Evolutionary conservation across 2,888 invertebrate genomes (phyloP), one percentile per base, ranked within the genome.

Genomic region (Anagyrus pseudococci): DNA sequence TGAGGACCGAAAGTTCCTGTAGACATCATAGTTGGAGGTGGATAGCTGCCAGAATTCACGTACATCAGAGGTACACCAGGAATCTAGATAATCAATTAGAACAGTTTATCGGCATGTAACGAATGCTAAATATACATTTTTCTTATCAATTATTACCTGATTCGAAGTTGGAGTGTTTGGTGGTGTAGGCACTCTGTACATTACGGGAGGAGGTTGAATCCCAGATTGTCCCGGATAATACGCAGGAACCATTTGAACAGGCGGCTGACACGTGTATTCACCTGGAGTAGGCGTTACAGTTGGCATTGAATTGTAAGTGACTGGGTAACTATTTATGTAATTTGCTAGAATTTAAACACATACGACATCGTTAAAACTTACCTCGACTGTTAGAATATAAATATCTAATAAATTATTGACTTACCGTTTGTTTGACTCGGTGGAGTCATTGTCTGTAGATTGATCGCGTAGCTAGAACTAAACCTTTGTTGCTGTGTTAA

Each of bases 141-240:
- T 43, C 43, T 43, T n/a, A 43, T n/a, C 15, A 22, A 25, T 48
- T 8, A 4, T 53, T 62, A 77, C 78, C 73, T 80, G 79, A 73
- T 72, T 77, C 13, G 78, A 75, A 29, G 77, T 78, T 40, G 79
- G 79, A 13, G 80, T 79, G 49, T 75, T 79, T 13, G 80, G 79
- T 33, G 80, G 79, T 25, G 80, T 80, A 22, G 80, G 75, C 57
- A 80, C 79, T 62, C 78, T 74, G 70, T 79, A 80, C 75, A 80
- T 74, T 17, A 80, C 76, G 6, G 80, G 77, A 26, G 77, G 71
- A 25, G 77, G 73, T 65, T 78, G 80, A 40, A 79, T 76, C 40
- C 74, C 68, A n/a, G 79, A 70, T 64, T 79, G 79, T 25, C 71
- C 73, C 22, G 75, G 72, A 69, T 77, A 79, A 64, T 80, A 80